Base-by-base conservation (phyloP, 2,113 vertebrate genomes). In the Trogon melanurus region DNA sequence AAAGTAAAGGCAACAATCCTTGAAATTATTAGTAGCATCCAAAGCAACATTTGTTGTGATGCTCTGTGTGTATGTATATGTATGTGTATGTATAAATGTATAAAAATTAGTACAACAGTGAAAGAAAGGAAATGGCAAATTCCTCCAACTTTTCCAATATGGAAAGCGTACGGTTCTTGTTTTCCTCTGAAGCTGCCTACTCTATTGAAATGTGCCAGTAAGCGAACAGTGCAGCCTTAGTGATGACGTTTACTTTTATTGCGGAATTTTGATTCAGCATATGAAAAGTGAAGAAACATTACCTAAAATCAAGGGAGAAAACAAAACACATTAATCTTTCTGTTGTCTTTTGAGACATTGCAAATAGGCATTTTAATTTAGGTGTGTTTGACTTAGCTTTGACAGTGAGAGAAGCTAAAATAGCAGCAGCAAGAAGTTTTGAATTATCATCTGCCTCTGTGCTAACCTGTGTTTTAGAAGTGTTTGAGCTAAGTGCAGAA, bases 281-380 rank as follows among this genome's bases (percentile, higher is more conserved):
- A 14, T 53, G 23, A 57, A 53, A 88, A 65, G 32, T 60, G 66
- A 73, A 94, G 87, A 86, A 56, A 18, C 47, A 20, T 9, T 65
- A 65, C 13, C 54, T 60, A 72, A 90, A 86, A 76, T 72, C 83
- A 72, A 75, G 54, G 70, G 36, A 3, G 9, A 51, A 95, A 85
- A 18, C 38, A 72, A 95, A 92, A 88, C 47, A 48, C 17, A 2
- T 79, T 69, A 34, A 51, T 92, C 23, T 93, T 88, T 82, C 79
- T 85, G 34, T 92, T 95, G 38, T 88, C 53, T 71, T 79, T 79
- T 88, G 62, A 75, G 71, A 69, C 45, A 38, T 12, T 47, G 19
- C 74, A 93, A 85, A 69, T 57, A 85, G 44, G 16, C 34, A 85
- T 90, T 92, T 92, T 85, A 79, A 90, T 95, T 95, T 79, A 57